Evolutionary conservation across 2,888 invertebrate species (phyloP), one percentile per base, ranked within the genome.

Genomic region (Dendrolimus pini): DNA sequence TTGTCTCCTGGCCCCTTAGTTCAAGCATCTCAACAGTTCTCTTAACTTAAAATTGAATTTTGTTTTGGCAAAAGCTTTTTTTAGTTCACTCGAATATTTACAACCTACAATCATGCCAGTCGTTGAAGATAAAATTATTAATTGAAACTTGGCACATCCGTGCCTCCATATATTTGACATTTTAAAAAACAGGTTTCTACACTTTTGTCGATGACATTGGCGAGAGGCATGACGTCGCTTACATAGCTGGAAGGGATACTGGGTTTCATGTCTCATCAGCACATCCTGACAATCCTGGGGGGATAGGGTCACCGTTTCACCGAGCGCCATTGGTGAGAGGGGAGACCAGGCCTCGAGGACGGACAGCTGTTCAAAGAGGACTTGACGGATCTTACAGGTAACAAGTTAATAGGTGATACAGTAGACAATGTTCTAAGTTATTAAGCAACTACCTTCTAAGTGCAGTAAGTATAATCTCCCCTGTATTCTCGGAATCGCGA

Each of bases 191-290:
- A 91, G 95, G 94, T 14, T 91, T 93, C 61, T 96, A 95, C 74
- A 93, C 94, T 0, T 96, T 92, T 74, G 83, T 95, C 18, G 95
- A 95, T 68, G 95, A 96, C 72, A 92, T 94, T 41, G 96, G 96
- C 0, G 94, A 95, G 70, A 89, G 94, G 1, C 95, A 95, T 72
- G 94, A 94, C 66, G 95, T 96, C 0, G 93, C 94, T 30, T 96
- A 94, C 81, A 93, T 94, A 53, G 96, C 96, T 6, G 95, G 95
- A 0, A 92, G 94, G 53, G 93, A 94, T 62, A 95, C 94, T 0
- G 96, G 96, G 0, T 96, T 95, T 79, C 94, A 95, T 74, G 95
- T 96, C 1, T 93, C 93, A 41, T 94, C 94, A 0, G 92, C 93
- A 0, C 91, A 92, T 64, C 94, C 94, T 0, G 94, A 95, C 72